These are phyloP conservation scores for Lysiphlebus fabarum DNA, from an alignment of 1,140 invertebrate species.

Conservation along the genomic window DNA sequence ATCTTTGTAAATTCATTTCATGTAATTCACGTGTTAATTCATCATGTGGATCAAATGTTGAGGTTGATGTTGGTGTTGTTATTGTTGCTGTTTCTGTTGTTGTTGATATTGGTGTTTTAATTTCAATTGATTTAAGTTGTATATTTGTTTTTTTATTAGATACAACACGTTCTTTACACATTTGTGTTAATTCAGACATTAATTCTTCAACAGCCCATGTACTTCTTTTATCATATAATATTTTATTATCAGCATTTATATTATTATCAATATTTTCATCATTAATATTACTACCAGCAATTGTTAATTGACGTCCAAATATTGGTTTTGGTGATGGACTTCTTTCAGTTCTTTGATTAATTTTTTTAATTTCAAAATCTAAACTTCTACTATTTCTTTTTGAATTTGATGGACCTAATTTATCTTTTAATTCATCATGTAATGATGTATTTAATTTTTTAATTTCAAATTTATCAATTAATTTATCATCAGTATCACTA, in stretches of 20 bases:
- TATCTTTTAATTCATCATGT: constrained; percentile 14
- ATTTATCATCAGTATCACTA: constrained; percentile 20
- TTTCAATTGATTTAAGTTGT: constrained; percentile 25
- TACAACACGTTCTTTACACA: constrained; percentile 27
- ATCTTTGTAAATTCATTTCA: constrained; percentile 31
- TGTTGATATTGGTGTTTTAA: no score
- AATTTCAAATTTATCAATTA: constrained; percentile 16
- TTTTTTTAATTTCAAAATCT: constrained; percentile 20
- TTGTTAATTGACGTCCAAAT: constrained; percentile 27
- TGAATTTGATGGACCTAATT: background rate
- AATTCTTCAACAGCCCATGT: constrained; percentile 50
- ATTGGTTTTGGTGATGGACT: constrained; percentile 23
- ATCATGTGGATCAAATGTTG: constrained; percentile 28
- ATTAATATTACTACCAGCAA: constrained; percentile 24
- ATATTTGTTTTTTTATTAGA: constrained; percentile 25
- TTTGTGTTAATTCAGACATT: constrained; percentile 42
- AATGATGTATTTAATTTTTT: constrained; percentile 17
- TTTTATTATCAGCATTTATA: constrained; percentile 22
- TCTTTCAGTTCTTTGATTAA: constrained; percentile 18
- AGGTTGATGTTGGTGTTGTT: no score
- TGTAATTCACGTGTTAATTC: constrained; percentile 36
- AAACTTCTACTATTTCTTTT: constrained; percentile 24
- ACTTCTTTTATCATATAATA: constrained; percentile 43
- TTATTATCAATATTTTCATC: constrained; percentile 25
- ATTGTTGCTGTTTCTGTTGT: no score